These are phyloP conservation scores for Zeuzera pyrina DNA, from an alignment of 2,888 invertebrate species.

Conservation along the genomic window DNA sequence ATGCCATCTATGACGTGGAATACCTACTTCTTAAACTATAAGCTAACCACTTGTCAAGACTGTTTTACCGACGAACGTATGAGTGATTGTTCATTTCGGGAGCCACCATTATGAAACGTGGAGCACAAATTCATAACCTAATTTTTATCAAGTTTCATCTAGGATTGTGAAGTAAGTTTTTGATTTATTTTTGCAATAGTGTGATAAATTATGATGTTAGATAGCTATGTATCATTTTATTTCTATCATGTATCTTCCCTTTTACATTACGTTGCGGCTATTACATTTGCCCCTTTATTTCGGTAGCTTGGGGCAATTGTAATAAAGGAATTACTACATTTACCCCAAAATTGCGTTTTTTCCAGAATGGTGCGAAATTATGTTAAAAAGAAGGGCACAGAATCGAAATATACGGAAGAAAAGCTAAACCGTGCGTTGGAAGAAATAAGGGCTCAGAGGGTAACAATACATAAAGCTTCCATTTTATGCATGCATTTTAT, in stretches of 20 bases:
- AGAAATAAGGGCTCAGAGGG: conserved; percentile 3
- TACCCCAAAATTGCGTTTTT: conserved; percentile 1
- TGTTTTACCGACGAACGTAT: neutral
- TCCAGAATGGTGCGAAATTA: conserved; percentile 6
- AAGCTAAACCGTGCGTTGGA: conserved; percentile 4
- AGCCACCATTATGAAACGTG: neutral
- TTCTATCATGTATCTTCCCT: neutral
- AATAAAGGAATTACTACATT: conserved; percentile 3
- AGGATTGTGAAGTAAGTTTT: neutral
- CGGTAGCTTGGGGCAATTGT: conserved; percentile 2
- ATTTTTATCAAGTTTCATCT: neutral
- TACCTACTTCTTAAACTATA: neutral
- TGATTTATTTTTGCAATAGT: neutral
- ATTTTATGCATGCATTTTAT: no score
- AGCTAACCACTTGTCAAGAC: neutral
- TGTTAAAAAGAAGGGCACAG: conserved; percentile 4
- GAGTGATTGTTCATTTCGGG: neutral
- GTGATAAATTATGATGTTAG: neutral
- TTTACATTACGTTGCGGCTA: neutral
- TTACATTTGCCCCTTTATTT: neutral
- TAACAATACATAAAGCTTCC: conserved; percentile 3
- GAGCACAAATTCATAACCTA: neutral
- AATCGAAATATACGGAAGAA: conserved; percentile 5
- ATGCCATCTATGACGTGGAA: neutral
- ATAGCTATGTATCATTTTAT: neutral